phyloP scores from a whole-genome alignment of 2,888 invertebrate genomes.

The Drosophila basisetae region DNA sequence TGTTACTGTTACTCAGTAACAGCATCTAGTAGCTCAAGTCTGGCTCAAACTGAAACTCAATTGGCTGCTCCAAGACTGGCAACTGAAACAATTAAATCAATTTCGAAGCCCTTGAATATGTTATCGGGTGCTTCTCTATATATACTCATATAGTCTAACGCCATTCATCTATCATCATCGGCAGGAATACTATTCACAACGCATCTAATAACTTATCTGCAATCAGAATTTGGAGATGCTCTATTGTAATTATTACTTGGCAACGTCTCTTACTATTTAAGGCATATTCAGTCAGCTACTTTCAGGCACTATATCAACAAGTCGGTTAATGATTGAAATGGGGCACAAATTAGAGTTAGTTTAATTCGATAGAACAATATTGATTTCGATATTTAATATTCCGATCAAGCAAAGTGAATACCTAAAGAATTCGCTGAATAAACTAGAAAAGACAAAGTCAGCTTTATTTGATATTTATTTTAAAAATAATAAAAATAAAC shows the following conservation, averaged over 20 bases:
- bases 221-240: not conserved
- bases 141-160: not conserved
- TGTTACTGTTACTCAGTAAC: slow-evolving; percentile 10
- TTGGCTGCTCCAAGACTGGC: not conserved
- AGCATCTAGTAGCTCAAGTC: not conserved
- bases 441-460: not conserved
- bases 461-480: not conserved
- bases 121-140: not conserved
- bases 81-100: not conserved
- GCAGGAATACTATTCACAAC: not conserved
- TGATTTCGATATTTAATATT: no score
- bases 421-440: no score
- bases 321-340: not conserved
- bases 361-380: not conserved
- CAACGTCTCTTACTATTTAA: not conserved
- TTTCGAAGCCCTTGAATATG: not conserved
- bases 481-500: not conserved
- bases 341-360: not conserved
- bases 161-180: not conserved
- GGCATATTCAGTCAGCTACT: not conserved
- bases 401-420: no score
- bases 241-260: not conserved
- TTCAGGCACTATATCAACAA: not conserved
- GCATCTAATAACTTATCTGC: not conserved
- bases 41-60: not conserved